Base-by-base conservation (phyloP, 2,113 vertebrate species). In the Callithrix jacchus region DNA sequence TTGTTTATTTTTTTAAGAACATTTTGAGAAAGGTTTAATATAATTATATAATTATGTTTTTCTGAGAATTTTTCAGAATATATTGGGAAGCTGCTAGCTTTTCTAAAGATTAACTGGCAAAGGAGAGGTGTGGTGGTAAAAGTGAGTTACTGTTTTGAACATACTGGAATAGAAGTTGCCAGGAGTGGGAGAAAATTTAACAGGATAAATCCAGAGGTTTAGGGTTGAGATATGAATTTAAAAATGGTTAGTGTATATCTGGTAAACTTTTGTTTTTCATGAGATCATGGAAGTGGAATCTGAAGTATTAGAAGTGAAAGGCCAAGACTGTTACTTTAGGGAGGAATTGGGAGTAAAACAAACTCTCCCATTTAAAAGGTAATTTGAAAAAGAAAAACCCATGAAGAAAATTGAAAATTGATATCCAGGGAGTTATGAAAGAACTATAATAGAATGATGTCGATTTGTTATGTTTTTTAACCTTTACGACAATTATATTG, bases 401-500 rank as follows among this genome's bases (percentile, higher is more conserved):
- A 37, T 11, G 76, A 97, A 97, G 97, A 97, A 97, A 93, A 97
- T 68, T 97, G 49, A 86, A 97, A 96, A 97, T 93, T 10, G 56
- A 52, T 93, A 97, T 91, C 66, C 87, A 95, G 96, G 92, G 95
- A 96, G 87, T 93, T 96, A 89, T 95, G 74, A 95, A 93, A 91
- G 54, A 94, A 40, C 25, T 18, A 4, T 93, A 96, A 92, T 96
- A 97, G 80, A 98, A 97, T 97, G 95, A 97, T 98, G 98, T 97
- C 93, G 97, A 97, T 98, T 98, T 98, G 96, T 98, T 97, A 97
- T 93, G 66, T 94, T 94, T 98, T 96, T 98, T 98, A 98, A 98
- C 98, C 98, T 98, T 98, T 98, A 77, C 92, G 97, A 94, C 86
- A 97, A 95, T 96, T 98, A 97, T 96, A 97, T 98, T 98, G 97